phyloP scores from a whole-genome alignment of 2,113 vertebrate genomes.

The Oncorhynchus gorbuscha region DNA sequence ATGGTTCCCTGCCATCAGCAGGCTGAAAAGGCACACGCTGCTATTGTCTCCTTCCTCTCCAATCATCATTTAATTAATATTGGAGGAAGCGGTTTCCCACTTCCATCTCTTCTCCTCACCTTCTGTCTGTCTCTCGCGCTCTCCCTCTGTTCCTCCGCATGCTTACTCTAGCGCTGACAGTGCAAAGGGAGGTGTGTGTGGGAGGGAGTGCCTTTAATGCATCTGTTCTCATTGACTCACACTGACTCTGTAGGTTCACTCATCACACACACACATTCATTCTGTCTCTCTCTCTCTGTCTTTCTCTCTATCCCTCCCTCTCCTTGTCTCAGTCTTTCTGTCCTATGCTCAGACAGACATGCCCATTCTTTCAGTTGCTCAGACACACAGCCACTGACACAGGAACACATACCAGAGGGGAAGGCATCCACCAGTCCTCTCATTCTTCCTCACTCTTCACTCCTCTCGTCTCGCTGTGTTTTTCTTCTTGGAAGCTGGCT shows the following conservation, averaged over 20 bases:
- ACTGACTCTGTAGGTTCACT: slow-evolving; percentile 38
- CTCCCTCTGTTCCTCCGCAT: slow-evolving; percentile 44
- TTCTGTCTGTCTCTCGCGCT: not conserved
- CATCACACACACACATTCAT: slow-evolving; percentile 29
- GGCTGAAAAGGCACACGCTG: too few species aligned
- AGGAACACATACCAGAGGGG: slow-evolving; percentile 21
- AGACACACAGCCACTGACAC: slow-evolving; percentile 27
- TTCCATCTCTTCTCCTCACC: not conserved
- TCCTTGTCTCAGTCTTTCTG: slow-evolving; percentile 22
- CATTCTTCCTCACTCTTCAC: slow-evolving; percentile 23
- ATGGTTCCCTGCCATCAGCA: not conserved
- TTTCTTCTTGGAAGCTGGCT: slow-evolving; percentile 60
- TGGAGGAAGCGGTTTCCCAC: not conserved
- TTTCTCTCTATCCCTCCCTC: slow-evolving; percentile 33
- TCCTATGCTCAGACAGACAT: slow-evolving; percentile 43
- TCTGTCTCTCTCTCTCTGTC: slow-evolving; percentile 7
- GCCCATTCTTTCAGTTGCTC: slow-evolving; percentile 42
- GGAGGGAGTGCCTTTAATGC: slow-evolving; percentile 59
- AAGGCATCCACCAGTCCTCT: slow-evolving; percentile 46
- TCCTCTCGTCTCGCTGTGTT: slow-evolving; percentile 11
- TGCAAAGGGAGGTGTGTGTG: slow-evolving; percentile 46
- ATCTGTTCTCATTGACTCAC: slow-evolving; percentile 56
- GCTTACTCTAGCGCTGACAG: slow-evolving; percentile 67
- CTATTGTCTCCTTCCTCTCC: not conserved
- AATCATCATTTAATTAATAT: not conserved